These are phyloP conservation scores for Hypena proboscidalis DNA, from an alignment of 2,888 invertebrate species.

Conservation along the genomic window DNA sequence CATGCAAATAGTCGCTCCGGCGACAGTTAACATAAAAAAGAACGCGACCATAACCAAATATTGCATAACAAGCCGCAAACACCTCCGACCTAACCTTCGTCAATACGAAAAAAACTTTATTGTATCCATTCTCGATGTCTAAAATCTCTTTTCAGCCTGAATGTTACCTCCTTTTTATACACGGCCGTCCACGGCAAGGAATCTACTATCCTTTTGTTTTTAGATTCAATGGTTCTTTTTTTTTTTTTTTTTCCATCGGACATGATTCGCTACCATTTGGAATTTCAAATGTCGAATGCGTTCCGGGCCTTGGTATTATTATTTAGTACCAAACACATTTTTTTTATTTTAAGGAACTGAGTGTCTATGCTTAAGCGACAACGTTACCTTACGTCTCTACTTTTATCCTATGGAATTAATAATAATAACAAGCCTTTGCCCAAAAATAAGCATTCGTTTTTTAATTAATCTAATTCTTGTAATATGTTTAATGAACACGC, in stretches of 20 bases:
- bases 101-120: slow-evolving; percentile 50
- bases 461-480: too few relatives aligned
- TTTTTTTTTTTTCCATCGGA: slow-evolving; percentile 46
- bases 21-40: slow-evolving; percentile 34
- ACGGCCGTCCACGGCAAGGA: slow-evolving; percentile 57
- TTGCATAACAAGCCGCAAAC: slow-evolving; percentile 18
- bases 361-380: too few relatives aligned
- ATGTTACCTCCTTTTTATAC: slow-evolving; percentile 58
- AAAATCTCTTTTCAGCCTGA: slow-evolving; percentile 55
- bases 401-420: too few relatives aligned
- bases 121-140: slow-evolving; percentile 57
- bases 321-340: too few relatives aligned
- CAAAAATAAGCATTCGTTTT: too few relatives aligned
- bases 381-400: too few relatives aligned
- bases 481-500: too few relatives aligned
- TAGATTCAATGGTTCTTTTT: slow-evolving; percentile 48
- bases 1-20: slow-evolving; percentile 31
- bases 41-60: slow-evolving; percentile 27
- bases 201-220: slow-evolving; percentile 61
- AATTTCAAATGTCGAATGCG: slow-evolving; percentile 55
- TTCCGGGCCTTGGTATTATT: too few relatives aligned
- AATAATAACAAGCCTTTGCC: too few relatives aligned
- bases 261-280: slow-evolving; percentile 48
- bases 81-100: slow-evolving; percentile 29
- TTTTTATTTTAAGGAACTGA: slow-evolving; percentile 19